These are phyloP conservation scores for Hemitrygon akajei DNA, from an alignment of 2,797 vertebrate species.

Conservation along the genomic window DNA sequence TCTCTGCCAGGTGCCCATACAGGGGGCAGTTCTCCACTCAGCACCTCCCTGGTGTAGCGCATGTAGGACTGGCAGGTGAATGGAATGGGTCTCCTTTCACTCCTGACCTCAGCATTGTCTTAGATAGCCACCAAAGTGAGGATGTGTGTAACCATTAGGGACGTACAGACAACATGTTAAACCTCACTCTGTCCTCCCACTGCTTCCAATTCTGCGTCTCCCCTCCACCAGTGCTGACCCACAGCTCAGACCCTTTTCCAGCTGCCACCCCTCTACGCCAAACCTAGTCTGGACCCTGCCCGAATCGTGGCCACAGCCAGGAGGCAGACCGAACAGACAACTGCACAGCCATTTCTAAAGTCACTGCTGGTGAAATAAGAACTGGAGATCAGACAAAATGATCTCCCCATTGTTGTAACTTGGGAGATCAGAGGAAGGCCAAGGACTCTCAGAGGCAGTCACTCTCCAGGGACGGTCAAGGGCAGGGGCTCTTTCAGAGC, in stretches of 20 bases:
- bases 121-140: not conserved
- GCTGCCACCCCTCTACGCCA: not conserved
- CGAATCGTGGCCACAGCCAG: too few relatives aligned
- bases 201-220: too few relatives aligned
- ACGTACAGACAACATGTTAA: not conserved
- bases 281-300: too few relatives aligned
- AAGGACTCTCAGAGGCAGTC: too few relatives aligned
- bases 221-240: not conserved
- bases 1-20: not conserved
- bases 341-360: too few relatives aligned
- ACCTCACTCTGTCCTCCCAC: not conserved
- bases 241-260: not conserved
- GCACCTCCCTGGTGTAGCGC: not conserved
- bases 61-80: not conserved
- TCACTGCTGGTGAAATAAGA: not conserved
- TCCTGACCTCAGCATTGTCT: not conserved
- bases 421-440: too few relatives aligned
- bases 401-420: too few relatives aligned
- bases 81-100: not conserved
- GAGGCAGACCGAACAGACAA: not conserved
- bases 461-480: not conserved
- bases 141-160: not conserved
- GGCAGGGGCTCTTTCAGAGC: not conserved
- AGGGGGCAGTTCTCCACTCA: not conserved
- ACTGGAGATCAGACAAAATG: not conserved